These are phyloP conservation scores for Orthonevra nobilis DNA, from an alignment of 2,888 invertebrate genomes.

Conservation along the genomic window DNA sequence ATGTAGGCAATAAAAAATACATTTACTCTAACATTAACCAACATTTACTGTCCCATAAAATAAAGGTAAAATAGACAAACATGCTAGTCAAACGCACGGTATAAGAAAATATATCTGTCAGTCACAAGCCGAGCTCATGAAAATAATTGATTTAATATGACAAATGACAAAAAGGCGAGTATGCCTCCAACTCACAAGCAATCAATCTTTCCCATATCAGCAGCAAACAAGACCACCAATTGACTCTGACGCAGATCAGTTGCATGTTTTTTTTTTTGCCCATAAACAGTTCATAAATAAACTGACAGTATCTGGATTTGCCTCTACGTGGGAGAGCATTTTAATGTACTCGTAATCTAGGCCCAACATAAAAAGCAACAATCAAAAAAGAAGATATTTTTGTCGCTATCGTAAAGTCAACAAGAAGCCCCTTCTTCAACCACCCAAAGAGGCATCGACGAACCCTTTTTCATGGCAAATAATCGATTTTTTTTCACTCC, in stretches of 20 bases:
- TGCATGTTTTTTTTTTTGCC: conserved; percentile 17
- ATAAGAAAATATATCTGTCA: too few relatives aligned
- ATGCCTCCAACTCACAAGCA: not conserved
- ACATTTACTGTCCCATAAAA: too few relatives aligned
- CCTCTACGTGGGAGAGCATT: conserved; percentile 14
- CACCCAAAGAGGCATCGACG: too few relatives aligned
- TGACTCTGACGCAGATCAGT: not conserved
- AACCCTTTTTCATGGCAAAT: conserved; percentile 2
- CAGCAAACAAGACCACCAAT: not conserved
- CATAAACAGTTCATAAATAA: conserved; percentile 45
- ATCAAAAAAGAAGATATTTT: conserved; percentile 6
- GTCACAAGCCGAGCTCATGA: too few relatives aligned
- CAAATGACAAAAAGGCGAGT: not conserved
- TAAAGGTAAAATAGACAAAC: too few relatives aligned
- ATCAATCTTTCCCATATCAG: conserved; percentile 41
- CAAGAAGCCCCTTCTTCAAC: conserved; percentile 21
- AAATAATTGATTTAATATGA: conserved; percentile 17
- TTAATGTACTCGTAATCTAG: conserved; percentile 44
- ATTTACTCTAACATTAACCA: too few relatives aligned
- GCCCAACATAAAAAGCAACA: not conserved
- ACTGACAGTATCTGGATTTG: not conserved
- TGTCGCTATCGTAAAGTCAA: conserved; percentile 10
- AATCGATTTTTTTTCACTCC: conserved; percentile 38
- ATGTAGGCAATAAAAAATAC: too few relatives aligned
- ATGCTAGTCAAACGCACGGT: too few relatives aligned